These are phyloP conservation scores for Holothuria glaberrima DNA, from an alignment of 35 echinoderm and acorn worm genomes.

Conservation along the genomic window DNA sequence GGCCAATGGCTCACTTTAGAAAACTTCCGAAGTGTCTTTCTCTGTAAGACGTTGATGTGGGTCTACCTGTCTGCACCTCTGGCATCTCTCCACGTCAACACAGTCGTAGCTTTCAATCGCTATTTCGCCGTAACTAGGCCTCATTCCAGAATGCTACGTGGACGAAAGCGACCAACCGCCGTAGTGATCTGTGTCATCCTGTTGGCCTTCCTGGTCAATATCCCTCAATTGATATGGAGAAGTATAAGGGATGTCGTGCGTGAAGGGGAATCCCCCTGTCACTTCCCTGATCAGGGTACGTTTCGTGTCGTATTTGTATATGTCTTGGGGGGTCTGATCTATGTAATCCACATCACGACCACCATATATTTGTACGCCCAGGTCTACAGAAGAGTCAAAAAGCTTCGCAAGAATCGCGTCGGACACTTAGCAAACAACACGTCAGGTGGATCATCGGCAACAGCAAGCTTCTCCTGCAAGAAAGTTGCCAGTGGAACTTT, in stretches of 20 bases:
- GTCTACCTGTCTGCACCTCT: constrained; percentile 6
- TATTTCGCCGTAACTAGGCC: constrained; percentile 34
- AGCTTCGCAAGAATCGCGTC: background rate
- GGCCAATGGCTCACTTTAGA: background rate
- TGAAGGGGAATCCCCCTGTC: constrained; percentile 24
- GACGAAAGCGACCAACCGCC: background rate
- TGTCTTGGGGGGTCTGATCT: background rate
- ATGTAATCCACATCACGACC: background rate
- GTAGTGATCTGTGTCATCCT: background rate
- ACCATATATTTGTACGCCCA: background rate
- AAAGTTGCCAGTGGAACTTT: no score
- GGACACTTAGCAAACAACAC: no score
- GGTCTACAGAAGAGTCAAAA: constrained; percentile 22
- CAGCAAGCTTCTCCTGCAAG: no score
- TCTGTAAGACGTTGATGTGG: constrained; percentile 20
- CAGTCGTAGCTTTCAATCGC: constrained; percentile 26
- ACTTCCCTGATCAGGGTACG: background rate
- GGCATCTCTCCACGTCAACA: constrained; percentile 38
- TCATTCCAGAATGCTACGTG: background rate
- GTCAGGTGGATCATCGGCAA: no score
- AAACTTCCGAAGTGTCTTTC: background rate
- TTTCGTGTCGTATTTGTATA: background rate
- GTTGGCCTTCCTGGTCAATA: constrained; percentile 16
- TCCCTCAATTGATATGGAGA: constrained; percentile 31
- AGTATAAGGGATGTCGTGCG: background rate